Evolutionary conservation across 2,888 invertebrate genomes (phyloP).

Genomic region (Cephus spinipes): DNA sequence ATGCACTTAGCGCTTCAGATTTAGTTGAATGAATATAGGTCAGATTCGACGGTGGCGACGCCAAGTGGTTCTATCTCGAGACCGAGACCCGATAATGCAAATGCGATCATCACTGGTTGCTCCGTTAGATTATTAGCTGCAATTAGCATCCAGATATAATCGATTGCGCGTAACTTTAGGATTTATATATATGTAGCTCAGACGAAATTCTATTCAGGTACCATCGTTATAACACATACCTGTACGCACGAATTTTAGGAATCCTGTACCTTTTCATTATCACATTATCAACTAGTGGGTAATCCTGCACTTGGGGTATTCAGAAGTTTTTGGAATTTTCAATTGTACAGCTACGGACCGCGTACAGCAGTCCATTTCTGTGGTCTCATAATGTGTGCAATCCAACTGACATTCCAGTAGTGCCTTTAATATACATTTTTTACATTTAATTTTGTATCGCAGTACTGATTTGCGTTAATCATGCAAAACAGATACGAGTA

Average conservation of each 20-base stretch:
- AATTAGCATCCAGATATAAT: neutral
- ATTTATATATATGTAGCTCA: neutral
- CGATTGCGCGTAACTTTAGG: neutral
- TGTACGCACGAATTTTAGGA: neutral
- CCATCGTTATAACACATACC: neutral
- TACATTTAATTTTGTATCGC: neutral
- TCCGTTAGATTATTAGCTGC: neutral
- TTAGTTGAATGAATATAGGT: neutral
- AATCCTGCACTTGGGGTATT: neutral
- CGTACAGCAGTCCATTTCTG: neutral
- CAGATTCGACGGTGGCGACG: neutral
- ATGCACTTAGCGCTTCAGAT: neutral
- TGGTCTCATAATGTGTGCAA: neutral
- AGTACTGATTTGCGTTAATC: neutral
- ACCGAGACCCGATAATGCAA: neutral
- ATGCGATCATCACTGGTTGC: neutral
- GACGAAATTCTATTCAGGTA: neutral
- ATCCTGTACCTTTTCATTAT: neutral
- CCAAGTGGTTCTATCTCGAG: neutral
- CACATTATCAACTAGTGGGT: neutral
- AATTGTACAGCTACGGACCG: neutral
- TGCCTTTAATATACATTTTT: neutral
- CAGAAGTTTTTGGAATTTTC: neutral
- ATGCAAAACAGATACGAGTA: neutral
- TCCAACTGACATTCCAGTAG: too few relatives aligned